Conservation (phyloP, 2,888 invertebrate species). For the Scelioninae gen. 2 region DNA sequence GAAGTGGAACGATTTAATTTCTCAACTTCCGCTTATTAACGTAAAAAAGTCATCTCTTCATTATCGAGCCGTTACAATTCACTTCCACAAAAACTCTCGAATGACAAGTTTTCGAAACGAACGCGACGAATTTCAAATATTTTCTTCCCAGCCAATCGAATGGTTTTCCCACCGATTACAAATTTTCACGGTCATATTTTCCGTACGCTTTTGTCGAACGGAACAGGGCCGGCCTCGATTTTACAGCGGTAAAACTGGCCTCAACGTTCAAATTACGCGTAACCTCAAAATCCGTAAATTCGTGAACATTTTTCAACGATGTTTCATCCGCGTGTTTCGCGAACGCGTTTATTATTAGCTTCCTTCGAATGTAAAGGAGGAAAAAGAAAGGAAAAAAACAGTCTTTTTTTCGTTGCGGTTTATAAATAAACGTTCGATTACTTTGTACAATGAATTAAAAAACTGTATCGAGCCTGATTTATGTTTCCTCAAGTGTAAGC, state of each 20-base stretch:
- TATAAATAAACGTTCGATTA: neutral
- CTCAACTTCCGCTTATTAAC: conserved; percentile 7
- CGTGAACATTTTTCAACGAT: neutral
- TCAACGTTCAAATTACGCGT: conserved; percentile 34
- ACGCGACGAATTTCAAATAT: conserved; percentile 16
- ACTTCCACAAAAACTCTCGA: no score
- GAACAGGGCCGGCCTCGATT: conserved; percentile 38
- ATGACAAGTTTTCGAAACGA: no score
- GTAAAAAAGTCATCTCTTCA: neutral
- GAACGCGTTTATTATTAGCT: no score
- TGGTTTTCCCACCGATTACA: conserved; percentile 8
- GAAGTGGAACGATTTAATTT: conserved; percentile 1
- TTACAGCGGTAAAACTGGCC: conserved; percentile 19
- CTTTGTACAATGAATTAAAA: neutral
- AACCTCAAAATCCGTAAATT: conserved; percentile 24
- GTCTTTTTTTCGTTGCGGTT: neutral
- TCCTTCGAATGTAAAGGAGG: no score
- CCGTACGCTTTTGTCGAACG: conserved; percentile 33
- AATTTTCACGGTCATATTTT: conserved; percentile 36
- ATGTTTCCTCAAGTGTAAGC: conserved; percentile 13
- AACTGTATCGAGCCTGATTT: conserved; percentile 2
- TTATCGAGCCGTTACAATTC: neutral
- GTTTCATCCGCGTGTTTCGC: no score
- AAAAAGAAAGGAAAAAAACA: no score
- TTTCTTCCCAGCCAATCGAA: conserved; percentile 16